phyloP scores from a whole-genome alignment of 2,797 vertebrate species.

The Platalea minor region DNA sequence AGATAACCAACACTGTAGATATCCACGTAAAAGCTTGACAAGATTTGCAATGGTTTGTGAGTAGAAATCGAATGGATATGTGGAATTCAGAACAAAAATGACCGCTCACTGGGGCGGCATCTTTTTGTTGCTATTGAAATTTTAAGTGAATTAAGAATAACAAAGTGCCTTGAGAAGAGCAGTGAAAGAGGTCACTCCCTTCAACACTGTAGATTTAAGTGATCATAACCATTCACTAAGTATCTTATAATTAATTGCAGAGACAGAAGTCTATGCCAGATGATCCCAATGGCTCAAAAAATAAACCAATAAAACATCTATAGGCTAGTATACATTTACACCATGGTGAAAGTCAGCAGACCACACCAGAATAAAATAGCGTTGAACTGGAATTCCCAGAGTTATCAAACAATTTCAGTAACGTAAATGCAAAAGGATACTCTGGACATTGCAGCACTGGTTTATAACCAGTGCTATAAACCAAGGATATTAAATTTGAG shows the following conservation, averaged over 20 bases:
- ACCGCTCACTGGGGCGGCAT: background rate
- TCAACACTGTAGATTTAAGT: background rate
- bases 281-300: background rate
- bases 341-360: background rate
- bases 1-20: background rate
- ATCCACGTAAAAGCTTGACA: background rate
- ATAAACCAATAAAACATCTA: background rate
- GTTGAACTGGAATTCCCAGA: background rate
- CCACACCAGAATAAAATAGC: background rate
- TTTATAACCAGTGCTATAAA: background rate
- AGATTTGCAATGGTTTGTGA: background rate
- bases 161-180: background rate
- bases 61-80: background rate
- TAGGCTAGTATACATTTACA: background rate
- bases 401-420: background rate
- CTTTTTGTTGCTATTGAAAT: background rate
- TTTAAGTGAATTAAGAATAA: background rate
- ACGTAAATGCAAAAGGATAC: background rate
- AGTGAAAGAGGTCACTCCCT: background rate
- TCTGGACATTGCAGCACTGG: background rate
- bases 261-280: background rate
- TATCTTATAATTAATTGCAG: background rate
- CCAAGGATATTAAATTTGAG: background rate
- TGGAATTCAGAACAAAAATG: background rate
- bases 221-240: background rate